Evolutionary conservation across 2,888 invertebrate genomes (phyloP).

Genomic region (Philereme vetulata): DNA sequence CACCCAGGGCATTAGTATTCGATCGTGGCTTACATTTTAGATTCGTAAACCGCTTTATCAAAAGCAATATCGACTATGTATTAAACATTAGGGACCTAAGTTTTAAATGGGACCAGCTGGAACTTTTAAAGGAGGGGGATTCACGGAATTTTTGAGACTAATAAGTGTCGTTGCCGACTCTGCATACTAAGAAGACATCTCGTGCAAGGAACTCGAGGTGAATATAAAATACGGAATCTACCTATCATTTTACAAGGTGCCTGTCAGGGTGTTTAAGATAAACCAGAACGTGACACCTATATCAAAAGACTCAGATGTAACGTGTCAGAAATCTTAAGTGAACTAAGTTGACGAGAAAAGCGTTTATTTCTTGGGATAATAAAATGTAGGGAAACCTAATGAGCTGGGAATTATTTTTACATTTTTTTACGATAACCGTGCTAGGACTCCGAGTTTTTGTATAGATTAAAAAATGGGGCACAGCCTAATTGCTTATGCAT

Average conservation of each 20-base stretch:
- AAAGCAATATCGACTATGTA: constrained; percentile 81
- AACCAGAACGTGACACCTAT: constrained; percentile 62
- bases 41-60: constrained; percentile 82
- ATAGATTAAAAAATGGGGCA: no score
- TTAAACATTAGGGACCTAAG: constrained; percentile 77
- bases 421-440: no score
- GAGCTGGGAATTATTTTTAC: no score
- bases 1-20: constrained; percentile 73
- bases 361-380: not conserved
- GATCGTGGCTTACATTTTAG: constrained; percentile 80
- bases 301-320: constrained; percentile 55
- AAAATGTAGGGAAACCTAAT: no score
- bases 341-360: constrained; percentile 39
- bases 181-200: constrained; percentile 77
- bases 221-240: constrained; percentile 74
- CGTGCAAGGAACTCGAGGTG: constrained; percentile 72
- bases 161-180: constrained; percentile 74
- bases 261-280: constrained; percentile 64
- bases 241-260: constrained; percentile 66
- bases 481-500: no score
- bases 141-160: constrained; percentile 80
- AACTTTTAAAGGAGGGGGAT: constrained; percentile 62
- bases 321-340: constrained; percentile 53
- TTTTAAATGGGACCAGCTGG: constrained; percentile 71
- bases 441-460: no score